phyloP scores from a whole-genome alignment of 2,113 vertebrate genomes.

The Recurvirostra avosetta region DNA sequence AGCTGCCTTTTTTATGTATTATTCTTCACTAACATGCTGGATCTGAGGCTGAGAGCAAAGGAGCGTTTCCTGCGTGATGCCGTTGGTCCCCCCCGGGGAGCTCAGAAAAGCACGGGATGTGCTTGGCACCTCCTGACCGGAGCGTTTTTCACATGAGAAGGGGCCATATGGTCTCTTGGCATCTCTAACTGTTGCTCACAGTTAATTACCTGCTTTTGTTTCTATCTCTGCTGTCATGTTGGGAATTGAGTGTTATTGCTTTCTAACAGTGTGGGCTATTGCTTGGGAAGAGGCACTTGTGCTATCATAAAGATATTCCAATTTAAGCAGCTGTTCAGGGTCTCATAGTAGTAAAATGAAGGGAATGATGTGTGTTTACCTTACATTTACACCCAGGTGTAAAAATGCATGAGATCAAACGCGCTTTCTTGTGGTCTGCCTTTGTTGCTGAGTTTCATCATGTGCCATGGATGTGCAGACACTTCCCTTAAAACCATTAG shows the following conservation, averaged over 20 bases:
- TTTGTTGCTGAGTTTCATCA: background rate
- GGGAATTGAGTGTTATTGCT: background rate
- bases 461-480: background rate
- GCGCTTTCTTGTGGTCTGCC: background rate
- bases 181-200: background rate
- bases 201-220: constrained; percentile 47
- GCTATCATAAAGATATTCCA: background rate
- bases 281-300: background rate
- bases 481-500: background rate
- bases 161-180: constrained; percentile 11
- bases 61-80: background rate
- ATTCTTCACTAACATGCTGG: background rate
- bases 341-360: background rate
- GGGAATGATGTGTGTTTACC: background rate
- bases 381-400: background rate
- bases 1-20: background rate
- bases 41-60: background rate
- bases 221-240: background rate
- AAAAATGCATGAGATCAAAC: background rate
- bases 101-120: background rate
- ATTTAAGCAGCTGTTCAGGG: background rate
- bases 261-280: background rate
- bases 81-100: background rate
- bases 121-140: background rate
- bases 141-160: background rate